Evolutionary conservation across 2,113 vertebrate species (phyloP).

Genomic region (Caloenas nicobarica): DNA sequence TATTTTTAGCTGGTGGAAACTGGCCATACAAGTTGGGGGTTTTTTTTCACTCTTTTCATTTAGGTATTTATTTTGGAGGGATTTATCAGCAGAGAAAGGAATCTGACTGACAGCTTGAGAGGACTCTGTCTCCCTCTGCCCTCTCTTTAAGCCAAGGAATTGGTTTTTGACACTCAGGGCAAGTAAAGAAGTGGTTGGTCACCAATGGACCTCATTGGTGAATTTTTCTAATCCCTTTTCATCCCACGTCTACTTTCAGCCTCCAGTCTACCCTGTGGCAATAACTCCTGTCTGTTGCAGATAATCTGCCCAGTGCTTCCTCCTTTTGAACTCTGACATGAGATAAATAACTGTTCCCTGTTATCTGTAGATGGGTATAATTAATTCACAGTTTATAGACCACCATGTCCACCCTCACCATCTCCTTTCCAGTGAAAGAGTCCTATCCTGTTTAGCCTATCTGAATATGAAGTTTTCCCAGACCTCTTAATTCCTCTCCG

Average conservation of each 20-base stretch:
- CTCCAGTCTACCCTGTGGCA: neutral
- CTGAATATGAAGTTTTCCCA: neutral
- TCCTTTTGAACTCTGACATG: neutral
- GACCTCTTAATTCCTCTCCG: neutral
- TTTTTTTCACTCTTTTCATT: neutral
- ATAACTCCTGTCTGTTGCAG: neutral
- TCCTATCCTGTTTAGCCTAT: neutral
- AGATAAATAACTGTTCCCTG: neutral
- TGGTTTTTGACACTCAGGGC: neutral
- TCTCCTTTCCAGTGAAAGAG: neutral
- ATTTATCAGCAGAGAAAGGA: neutral
- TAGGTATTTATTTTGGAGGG: neutral
- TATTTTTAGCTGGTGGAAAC: neutral
- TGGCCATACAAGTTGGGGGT: neutral
- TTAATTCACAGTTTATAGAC: neutral
- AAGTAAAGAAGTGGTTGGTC: neutral
- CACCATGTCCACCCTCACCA: neutral
- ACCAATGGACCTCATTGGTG: accelerated
- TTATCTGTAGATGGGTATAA: neutral
- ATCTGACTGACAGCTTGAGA: neutral
- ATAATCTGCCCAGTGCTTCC: neutral
- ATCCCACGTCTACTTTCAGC: neutral
- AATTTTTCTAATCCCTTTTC: neutral
- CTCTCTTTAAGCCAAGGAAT: neutral
- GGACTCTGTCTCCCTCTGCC: neutral